Evolutionary conservation across 2,113 vertebrate genomes (phyloP), one percentile per base, ranked within the genome.

Genomic region (Tragelaphus imberbis): DNA sequence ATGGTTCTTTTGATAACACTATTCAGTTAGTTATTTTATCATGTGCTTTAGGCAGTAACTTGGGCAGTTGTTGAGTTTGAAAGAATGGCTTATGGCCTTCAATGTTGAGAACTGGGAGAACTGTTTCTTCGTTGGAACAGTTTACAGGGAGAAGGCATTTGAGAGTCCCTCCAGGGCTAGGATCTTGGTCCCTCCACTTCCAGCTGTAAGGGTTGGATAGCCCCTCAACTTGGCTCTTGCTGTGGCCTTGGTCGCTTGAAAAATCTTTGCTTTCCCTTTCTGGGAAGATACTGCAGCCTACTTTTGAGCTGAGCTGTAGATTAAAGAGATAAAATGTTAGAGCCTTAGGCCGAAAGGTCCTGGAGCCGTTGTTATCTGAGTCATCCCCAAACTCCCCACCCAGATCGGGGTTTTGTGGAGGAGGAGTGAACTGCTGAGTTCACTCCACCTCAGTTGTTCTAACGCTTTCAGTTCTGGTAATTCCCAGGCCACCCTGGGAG

Each of bases 231-330:
- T 53, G 27, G 40, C 58, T 89, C n/a, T 84, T 49, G 15, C 16
- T 6, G 2, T 55, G 75, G 84, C 68, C 61, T 58, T 82, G 93
- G n/a, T 95, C 23, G 7, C 47, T 58, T 86, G 65, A 68, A 77
- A 84, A 84, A 68, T 30, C 51, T 71, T 90, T 90, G 61, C n/a
- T 96, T 97, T 91, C 79, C 33, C 11, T 95, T 91, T 94, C 55
- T 84, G 61, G 49, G 56, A 94, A 25, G 27, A 9, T 94, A 33
- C 44, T 84, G 36, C 44, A 40, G 30, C 19, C 63, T 55, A 27
- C n/a, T 91, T 88, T 82, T 68, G 30, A 96, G 49, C 59, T 91
- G 44, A 88, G 61, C 61, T 79, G 82, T 94, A 93, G 97, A 88
- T 97, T 79, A 90, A 88, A 75, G 40, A 93, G 68, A 95, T 47